Evolutionary conservation across 2,888 invertebrate genomes (phyloP).

Genomic region (Maniola hyperantus): DNA sequence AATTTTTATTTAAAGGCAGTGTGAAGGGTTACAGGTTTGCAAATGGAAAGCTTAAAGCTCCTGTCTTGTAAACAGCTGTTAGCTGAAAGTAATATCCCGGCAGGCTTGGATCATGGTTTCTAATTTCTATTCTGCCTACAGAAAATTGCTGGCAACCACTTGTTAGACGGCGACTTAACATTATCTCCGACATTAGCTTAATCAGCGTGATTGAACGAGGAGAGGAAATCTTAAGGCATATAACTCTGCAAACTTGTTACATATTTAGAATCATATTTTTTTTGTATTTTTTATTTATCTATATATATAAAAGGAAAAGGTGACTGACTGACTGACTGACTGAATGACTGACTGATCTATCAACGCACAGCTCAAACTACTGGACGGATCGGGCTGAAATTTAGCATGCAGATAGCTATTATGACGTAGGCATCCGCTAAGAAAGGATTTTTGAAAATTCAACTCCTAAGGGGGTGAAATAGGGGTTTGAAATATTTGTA

Average conservation of each 20-base stretch:
- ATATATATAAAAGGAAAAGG: too few species aligned
- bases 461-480: too few species aligned
- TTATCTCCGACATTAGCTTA: conserved; percentile 46
- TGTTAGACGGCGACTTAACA: conserved; percentile 50
- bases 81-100: conserved; percentile 65
- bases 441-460: too few species aligned
- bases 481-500: too few species aligned
- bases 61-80: conserved; percentile 61
- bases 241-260: background rate
- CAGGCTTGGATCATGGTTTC: conserved; percentile 54
- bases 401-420: too few species aligned
- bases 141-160: conserved; percentile 44
- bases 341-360: too few species aligned
- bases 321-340: too few species aligned
- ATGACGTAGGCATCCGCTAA: too few species aligned
- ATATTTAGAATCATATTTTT: background rate
- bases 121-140: conserved; percentile 55
- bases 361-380: too few species aligned
- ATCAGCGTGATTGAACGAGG: conserved; percentile 28
- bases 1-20: background rate
- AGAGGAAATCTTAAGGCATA: conserved; percentile 16
- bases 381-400: too few species aligned
- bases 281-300: background rate
- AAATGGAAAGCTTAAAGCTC: conserved; percentile 68
- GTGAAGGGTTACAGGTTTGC: conserved; percentile 37